Conservation (phyloP, 2,797 vertebrate species). For the Sternarchorhynchus goeldii region DNA sequence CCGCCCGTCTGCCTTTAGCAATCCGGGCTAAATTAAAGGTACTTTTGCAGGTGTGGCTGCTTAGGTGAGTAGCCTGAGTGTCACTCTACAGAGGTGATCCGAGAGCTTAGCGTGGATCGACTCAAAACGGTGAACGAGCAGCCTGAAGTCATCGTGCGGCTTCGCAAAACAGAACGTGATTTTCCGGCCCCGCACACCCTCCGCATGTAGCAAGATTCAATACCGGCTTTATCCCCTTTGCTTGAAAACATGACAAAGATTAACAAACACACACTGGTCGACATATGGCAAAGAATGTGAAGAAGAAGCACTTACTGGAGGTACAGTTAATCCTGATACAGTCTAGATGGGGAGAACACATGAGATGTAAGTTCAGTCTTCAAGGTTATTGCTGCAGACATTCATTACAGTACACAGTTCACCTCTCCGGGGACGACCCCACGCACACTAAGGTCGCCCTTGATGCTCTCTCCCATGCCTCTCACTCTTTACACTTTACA, state of each 20-base stretch:
- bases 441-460: conserved; percentile 83
- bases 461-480: conserved; percentile 66
- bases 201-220: too few species aligned
- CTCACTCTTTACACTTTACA: neutral
- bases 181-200: too few species aligned
- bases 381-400: conserved; percentile 99
- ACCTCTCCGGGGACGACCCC: conserved; percentile 95
- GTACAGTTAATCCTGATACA: conserved; percentile 99
- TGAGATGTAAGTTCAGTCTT: conserved; percentile 99
- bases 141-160: too few species aligned
- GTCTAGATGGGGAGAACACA: conserved; percentile 99
- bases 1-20: conserved; percentile 26
- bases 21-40: conserved; percentile 28
- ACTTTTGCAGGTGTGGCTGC: neutral
- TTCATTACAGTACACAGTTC: conserved; percentile 93
- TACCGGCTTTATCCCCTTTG: conserved; percentile 38
- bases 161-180: too few species aligned
- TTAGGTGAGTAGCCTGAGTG: neutral
- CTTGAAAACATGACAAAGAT: conserved; percentile 8
- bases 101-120: too few species aligned
- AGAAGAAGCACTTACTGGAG: conserved; percentile 93
- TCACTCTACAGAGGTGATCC: too few species aligned
- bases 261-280: conserved; percentile 34
- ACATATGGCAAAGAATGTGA: conserved; percentile 20
- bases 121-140: too few species aligned